phyloP scores from a whole-genome alignment of 2,797 vertebrate genomes.

The Epinephelus malabaricus region DNA sequence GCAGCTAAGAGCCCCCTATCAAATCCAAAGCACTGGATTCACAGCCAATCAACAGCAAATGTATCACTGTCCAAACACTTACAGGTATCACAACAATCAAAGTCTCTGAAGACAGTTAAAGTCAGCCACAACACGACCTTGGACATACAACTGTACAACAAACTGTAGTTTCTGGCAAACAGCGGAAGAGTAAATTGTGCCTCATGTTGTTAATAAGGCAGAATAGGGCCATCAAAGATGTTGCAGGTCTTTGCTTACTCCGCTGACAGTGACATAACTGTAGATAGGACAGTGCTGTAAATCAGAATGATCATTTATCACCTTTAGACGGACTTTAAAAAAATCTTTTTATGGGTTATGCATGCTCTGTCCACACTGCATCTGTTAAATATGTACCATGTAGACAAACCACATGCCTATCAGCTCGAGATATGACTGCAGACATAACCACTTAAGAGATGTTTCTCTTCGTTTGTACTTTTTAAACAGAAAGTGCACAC shows the following conservation, averaged over 20 bases:
- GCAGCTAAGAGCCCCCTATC: background rate
- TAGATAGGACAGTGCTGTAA: background rate
- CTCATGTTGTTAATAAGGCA: background rate
- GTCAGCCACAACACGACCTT: background rate
- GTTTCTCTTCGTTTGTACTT: too few relatives aligned
- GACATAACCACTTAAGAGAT: too few relatives aligned
- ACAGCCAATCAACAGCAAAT: conserved; percentile 2
- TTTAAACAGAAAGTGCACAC: too few relatives aligned
- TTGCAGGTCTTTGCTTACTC: background rate
- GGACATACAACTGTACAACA: background rate
- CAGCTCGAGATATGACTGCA: too few relatives aligned
- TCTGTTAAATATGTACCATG: too few relatives aligned
- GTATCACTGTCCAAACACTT: background rate
- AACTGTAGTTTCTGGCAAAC: background rate
- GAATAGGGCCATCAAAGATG: accelerated
- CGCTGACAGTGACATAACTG: background rate
- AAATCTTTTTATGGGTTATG: too few relatives aligned
- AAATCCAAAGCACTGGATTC: background rate
- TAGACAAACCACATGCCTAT: too few relatives aligned
- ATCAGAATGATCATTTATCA: background rate
- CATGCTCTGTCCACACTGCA: too few relatives aligned
- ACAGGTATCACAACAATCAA: background rate
- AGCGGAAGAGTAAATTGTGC: background rate
- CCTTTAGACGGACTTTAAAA: background rate
- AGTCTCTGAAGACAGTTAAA: background rate